Evolutionary conservation across 2,888 invertebrate species (phyloP), one percentile per base, ranked within the genome.

Genomic region (Thumatha senex): DNA sequence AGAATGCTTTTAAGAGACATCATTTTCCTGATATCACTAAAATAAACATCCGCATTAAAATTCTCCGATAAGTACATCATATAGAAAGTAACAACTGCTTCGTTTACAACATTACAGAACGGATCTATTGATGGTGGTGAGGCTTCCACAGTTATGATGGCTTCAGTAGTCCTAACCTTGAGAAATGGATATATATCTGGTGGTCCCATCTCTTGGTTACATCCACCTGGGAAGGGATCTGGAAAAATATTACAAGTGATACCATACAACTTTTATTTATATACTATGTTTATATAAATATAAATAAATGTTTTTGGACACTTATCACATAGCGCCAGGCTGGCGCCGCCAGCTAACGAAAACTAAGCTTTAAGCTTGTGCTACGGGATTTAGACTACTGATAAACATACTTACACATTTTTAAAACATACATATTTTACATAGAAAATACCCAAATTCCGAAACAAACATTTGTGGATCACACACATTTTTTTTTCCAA

Each of bases 191-290:
- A 93, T 58, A 92, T 89, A 60, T 92, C 84, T 12, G 36, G 93
- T 80, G 61, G 94, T 94, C 67, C 95, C 95, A 92, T 95, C 67
- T 95, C 95, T 92, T 95, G 92, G 71, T 95, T 96, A 75, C 96
- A 96, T 13, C 95, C 96, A 35, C 96, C 96, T 13, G 96, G 96
- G 60, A 96, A 85, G 0, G 96, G 96, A 75, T 94, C 96, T 96
- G 80, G 54, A 88, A 79, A 44, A 43, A 66, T 47, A 54, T 5
- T 4, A 24, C 2, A 24, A 4, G 18, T 24, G 18, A 4, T 2
- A 24, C 18, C 18, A n/a, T n/a, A n/a, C n/a, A n/a, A n/a, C n/a
- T n/a, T n/a, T n/a, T n/a, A n/a, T n/a, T n/a, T n/a, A n/a, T n/a
- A n/a, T n/a, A n/a, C n/a, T n/a, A n/a, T n/a, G n/a, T n/a, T n/a